Percentiles rank a stretch among this genome's conserved stretches.
Evolutionary conservation across 2,797 vertebrate genomes (phyloP).

Genomic region (Chelon auratus): DNA sequence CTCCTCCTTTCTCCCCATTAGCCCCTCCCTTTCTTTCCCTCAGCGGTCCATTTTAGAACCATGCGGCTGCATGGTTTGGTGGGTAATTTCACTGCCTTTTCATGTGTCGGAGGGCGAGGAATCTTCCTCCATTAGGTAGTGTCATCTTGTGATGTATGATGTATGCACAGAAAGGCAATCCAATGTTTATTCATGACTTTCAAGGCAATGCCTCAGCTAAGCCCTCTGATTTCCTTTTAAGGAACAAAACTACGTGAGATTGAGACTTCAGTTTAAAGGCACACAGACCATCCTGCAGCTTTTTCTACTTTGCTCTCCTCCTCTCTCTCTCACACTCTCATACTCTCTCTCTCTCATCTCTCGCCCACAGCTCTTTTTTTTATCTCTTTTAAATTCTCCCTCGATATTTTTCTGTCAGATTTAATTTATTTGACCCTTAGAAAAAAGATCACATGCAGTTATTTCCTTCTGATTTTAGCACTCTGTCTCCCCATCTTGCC

Average conservation of each 20-base stretch:
- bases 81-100: constrained; percentile 84
- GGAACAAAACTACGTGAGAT: constrained; percentile 85
- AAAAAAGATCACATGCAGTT: constrained; percentile 79
- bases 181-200: constrained; percentile 89
- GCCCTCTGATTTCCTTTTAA: constrained; percentile 87
- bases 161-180: constrained; percentile 83
- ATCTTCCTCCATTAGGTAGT: constrained; percentile 85
- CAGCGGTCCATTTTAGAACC: constrained; percentile 79
- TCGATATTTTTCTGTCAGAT: constrained; percentile 80
- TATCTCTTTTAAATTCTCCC: constrained; percentile 79
- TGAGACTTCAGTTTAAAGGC: constrained; percentile 86
- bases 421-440: constrained; percentile 84
- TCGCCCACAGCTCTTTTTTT: constrained; percentile 56
- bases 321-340: constrained; percentile 15
- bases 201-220: constrained; percentile 82
- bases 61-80: constrained; percentile 74
- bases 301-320: constrained; percentile 41
- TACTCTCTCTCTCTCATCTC: constrained; percentile 49
- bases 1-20: constrained; percentile 54
- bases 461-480: constrained; percentile 79
- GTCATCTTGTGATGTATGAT: constrained; percentile 87
- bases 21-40: constrained; percentile 66
- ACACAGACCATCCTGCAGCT: constrained; percentile 74
- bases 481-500: constrained; percentile 68
- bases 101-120: constrained; percentile 82